Base-by-base conservation (phyloP, 2,888 invertebrate species). In the Conchocele bisecta region DNA sequence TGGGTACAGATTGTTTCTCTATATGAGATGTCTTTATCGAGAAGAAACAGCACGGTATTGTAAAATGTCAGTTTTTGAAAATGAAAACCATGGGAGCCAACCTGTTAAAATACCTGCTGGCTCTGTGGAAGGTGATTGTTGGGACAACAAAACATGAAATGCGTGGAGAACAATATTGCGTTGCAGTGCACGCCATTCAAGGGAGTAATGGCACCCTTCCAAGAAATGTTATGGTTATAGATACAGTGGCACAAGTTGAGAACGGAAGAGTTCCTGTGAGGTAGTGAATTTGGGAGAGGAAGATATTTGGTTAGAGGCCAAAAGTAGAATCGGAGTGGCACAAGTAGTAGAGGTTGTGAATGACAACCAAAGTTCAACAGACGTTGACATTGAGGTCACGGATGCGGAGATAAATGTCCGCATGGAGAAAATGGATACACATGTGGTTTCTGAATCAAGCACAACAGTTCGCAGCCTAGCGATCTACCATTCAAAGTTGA, bases 401-500 rank as follows among this genome's bases (percentile, higher is more conserved):
- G 33, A 42, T 11, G 53, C 44, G 1, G 63, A 53, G 44, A 63
- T 63, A 39, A 22, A 9, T 39, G 61, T 51, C 2, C 39, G 50
- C 9, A 2, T 61, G 4, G 15, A 61, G 15, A 39, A 39, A 15
- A 51, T 61, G 29, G 41, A 51, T 28, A 35, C 53, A 7, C 9
- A 28, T 7, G 9, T 22, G 17, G 22, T 31, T 4, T 57, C 33
- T 28, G 42, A 42, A 20, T 11, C 7, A 5, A 20, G 24, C 15
- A 46, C n/a, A n/a, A n/a, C n/a, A n/a, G n/a, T n/a, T n/a, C n/a
- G n/a, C n/a, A 31, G 7, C 6, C 37, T n/a, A n/a, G 9, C 35
- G 59, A 46, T 24, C 37, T 59, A 22, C 59, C 48, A 6, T 59
- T 59, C 37, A 48, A 59, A 22, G 44, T 59, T 5, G 22, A 48